Conservation (phyloP, 2,888 invertebrate genomes). For the Scaptomyza reducta region DNA sequence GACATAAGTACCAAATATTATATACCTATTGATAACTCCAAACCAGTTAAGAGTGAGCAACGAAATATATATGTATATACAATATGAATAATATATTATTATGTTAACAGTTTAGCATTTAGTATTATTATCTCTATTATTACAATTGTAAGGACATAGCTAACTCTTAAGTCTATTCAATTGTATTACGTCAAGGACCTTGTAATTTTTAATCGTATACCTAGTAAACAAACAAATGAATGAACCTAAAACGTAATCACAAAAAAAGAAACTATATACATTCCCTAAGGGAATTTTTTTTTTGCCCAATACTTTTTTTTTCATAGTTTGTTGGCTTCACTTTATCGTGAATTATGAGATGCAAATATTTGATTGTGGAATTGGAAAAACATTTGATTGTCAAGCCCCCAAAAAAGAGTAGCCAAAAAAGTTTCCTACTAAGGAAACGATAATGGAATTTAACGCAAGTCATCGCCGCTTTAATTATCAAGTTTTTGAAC, state of each 20-base stretch:
- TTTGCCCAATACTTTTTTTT: too few relatives aligned
- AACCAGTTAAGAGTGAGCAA: conserved; percentile 49
- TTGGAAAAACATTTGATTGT: neutral
- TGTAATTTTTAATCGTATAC: conserved; percentile 57
- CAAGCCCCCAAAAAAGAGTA: neutral
- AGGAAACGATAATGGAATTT: neutral
- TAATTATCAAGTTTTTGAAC: neutral
- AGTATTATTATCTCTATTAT: conserved; percentile 54
- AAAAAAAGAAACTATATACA: conserved; percentile 17
- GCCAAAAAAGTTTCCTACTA: neutral
- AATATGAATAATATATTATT: conserved; percentile 3
- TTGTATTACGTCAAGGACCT: conserved; percentile 50
- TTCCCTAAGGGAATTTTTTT: neutral
- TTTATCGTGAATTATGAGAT: too few relatives aligned
- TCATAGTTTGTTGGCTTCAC: too few relatives aligned
- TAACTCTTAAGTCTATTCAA: conserved; percentile 57
- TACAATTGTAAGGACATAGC: conserved; percentile 44
- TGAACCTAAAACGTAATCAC: conserved; percentile 12
- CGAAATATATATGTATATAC: conserved; percentile 2
- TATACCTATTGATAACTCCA: conserved; percentile 25
- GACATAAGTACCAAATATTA: conserved; percentile 33
- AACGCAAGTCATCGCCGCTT: neutral
- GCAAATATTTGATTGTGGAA: neutral
- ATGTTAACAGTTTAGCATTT: conserved; percentile 41
- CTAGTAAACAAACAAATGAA: conserved; percentile 22